Conservation (phyloP, 2,797 vertebrate species). For the Peromyscus aztecus region DNA sequence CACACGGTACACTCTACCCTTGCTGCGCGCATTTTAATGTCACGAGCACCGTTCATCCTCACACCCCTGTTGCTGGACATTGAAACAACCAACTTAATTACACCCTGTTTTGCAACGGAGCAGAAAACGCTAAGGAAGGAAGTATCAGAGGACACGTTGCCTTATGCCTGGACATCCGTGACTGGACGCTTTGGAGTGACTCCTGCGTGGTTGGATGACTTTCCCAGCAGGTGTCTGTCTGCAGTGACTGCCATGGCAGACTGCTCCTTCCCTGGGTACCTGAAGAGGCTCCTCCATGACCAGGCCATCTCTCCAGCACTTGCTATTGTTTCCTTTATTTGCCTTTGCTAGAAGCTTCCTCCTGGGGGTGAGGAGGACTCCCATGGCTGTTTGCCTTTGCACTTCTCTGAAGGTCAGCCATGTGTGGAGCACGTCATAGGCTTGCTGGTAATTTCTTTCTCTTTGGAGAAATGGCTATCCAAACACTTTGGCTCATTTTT, state of each 20-base stretch:
- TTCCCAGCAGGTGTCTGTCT: not conserved
- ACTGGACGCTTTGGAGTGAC: fast-evolving
- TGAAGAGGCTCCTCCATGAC: not conserved
- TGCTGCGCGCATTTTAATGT: too few relatives aligned
- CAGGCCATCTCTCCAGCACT: not conserved
- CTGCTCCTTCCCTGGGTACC: not conserved
- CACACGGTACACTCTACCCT: fast-evolving
- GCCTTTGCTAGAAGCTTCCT: not conserved
- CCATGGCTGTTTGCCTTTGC: too few relatives aligned
- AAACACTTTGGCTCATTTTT: not conserved
- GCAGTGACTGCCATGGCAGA: not conserved
- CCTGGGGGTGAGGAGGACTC: not conserved
- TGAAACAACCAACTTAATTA: not conserved
- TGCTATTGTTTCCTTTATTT: not conserved
- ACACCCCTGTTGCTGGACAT: not conserved
- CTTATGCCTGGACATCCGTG: fast-evolving
- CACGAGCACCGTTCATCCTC: fast-evolving
- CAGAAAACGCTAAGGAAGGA: not conserved
- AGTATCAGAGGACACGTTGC: fast-evolving
- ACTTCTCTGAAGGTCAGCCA: not conserved
- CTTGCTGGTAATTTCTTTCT: not conserved
- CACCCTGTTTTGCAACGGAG: not conserved
- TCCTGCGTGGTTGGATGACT: fast-evolving
- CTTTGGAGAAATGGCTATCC: not conserved
- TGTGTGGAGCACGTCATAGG: fast-evolving